Conservation (phyloP, 1,140 invertebrate species). For the Mizuhopecten yessoensis region DNA sequence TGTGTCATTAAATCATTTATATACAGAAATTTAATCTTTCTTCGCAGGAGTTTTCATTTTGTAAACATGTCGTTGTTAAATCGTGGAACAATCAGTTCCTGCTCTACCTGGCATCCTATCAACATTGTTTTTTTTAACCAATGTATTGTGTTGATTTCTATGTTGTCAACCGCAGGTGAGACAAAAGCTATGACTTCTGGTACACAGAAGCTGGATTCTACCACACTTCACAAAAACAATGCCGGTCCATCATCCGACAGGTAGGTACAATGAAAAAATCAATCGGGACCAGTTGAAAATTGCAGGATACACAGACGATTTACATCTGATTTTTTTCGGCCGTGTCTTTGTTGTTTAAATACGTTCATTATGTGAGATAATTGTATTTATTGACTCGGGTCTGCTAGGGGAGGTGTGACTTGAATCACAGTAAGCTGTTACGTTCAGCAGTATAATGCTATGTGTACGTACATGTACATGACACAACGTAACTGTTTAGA, state of each 20-base stretch:
- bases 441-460: background rate
- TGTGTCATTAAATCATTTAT: background rate
- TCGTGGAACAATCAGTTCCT: background rate
- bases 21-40: background rate
- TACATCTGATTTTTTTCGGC: background rate
- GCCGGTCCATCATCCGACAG: background rate
- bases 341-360: background rate
- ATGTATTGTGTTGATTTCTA: background rate
- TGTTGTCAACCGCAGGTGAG: slow-evolving; percentile 2
- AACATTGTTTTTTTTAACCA: slow-evolving; percentile 10
- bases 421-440: background rate
- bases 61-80: background rate
- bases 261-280: background rate
- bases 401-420: background rate
- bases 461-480: background rate
- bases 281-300: background rate
- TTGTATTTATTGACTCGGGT: background rate
- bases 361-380: background rate
- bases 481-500: background rate
- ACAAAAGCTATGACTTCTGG: background rate
- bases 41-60: background rate
- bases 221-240: background rate
- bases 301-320: background rate
- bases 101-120: background rate
- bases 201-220: background rate